phyloP scores from a whole-genome alignment of 2,113 vertebrate genomes.

The Rutilus rutilus region DNA sequence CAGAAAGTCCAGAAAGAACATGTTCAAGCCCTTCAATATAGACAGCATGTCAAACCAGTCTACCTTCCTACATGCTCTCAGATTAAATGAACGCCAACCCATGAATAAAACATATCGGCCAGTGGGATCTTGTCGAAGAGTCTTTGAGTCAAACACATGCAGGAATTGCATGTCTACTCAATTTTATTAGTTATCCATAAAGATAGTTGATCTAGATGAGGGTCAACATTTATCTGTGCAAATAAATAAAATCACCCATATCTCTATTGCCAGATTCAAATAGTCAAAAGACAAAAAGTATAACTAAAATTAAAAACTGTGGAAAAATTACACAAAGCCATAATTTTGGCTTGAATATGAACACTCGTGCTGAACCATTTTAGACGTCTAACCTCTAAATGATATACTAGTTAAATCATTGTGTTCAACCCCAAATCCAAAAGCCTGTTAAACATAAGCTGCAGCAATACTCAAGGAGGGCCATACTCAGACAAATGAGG shows the following conservation, averaged over 20 bases:
- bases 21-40: neutral
- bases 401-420: neutral
- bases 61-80: neutral
- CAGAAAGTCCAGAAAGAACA: neutral
- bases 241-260: neutral
- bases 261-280: neutral
- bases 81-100: neutral
- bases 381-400: neutral
- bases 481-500: constrained; percentile 22
- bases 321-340: too few species aligned
- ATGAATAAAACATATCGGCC: neutral
- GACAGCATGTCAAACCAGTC: constrained; percentile 7
- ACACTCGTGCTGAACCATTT: neutral
- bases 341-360: neutral
- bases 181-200: neutral
- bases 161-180: neutral
- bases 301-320: neutral
- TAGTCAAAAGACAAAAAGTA: neutral
- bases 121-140: neutral
- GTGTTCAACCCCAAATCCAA: neutral
- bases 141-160: neutral
- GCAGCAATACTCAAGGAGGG: constrained; percentile 11
- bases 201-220: neutral
- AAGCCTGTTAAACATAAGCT: neutral
- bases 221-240: neutral